Conservation (phyloP, 1,140 invertebrate genomes). For the Paraescarpia echinospica region DNA sequence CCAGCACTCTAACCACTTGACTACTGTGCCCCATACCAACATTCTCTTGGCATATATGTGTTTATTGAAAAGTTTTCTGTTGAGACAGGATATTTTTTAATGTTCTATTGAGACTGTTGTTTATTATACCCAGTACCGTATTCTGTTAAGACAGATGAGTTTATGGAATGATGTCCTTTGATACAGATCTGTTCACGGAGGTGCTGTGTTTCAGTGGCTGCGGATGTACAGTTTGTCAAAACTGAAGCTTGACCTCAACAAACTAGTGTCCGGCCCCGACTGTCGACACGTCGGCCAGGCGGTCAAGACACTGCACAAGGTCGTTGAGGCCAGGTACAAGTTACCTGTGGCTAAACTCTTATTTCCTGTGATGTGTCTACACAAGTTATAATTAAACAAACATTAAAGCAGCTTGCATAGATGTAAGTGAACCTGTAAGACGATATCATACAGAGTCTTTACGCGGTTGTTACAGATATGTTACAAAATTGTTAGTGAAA, state of each 20-base stretch:
- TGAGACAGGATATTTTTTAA: neutral
- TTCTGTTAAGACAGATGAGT: neutral
- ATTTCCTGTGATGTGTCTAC: too few species aligned
- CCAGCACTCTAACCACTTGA: too few species aligned
- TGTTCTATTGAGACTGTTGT: neutral
- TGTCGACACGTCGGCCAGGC: conserved; percentile 53
- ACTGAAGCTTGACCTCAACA: conserved; percentile 54
- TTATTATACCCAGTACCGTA: neutral
- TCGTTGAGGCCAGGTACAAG: conserved; percentile 52
- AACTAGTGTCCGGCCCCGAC: conserved; percentile 54
- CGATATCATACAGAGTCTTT: too few species aligned
- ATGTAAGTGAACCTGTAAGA: neutral
- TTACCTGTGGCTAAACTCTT: neutral
- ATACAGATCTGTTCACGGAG: too few species aligned
- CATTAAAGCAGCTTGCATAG: neutral
- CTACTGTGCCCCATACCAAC: neutral
- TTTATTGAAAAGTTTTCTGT: neutral
- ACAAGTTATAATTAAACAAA: too few species aligned
- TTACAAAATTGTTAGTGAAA: neutral
- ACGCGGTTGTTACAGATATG: neutral
- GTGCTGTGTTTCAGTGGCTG: conserved; percentile 58
- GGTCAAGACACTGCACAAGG: conserved; percentile 53
- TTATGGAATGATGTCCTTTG: too few species aligned
- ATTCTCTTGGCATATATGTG: neutral
- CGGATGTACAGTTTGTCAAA: conserved; percentile 52